Conservation (phyloP, 2,888 invertebrate genomes). For the Mayetiola destructor region DNA sequence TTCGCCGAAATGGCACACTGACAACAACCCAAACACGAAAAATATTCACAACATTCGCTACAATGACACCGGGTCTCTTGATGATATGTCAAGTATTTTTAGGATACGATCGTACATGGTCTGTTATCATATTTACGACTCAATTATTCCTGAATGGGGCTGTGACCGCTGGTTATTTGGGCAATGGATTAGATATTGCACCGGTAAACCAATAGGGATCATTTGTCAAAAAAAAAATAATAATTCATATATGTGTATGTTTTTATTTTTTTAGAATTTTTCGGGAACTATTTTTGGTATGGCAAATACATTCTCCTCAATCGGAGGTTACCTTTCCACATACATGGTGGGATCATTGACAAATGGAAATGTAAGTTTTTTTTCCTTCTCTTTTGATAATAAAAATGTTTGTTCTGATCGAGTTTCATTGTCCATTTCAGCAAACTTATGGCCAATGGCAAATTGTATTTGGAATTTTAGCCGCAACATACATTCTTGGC, state of each 20-base stretch:
- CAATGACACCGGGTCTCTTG: constrained; percentile 49
- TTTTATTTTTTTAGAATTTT: too few relatives aligned
- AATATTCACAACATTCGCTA: constrained; percentile 49
- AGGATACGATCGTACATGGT: constrained; percentile 53
- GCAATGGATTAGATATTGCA: constrained; percentile 75
- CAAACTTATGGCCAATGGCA: constrained; percentile 55
- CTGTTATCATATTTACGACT: constrained; percentile 62
- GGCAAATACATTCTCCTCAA: constrained; percentile 72
- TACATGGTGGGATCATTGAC: constrained; percentile 68
- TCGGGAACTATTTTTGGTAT: constrained; percentile 78
- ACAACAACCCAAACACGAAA: constrained; percentile 62
- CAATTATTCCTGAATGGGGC: constrained; percentile 74
- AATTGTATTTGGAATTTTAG: constrained; percentile 67
- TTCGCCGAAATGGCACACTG: constrained; percentile 49
- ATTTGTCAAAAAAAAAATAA: too few relatives aligned
- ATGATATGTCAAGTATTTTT: constrained; percentile 60
- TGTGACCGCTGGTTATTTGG: constrained; percentile 71
- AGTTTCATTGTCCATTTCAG: constrained; percentile 9
- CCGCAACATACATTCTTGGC: constrained; percentile 52
- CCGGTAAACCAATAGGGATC: too few relatives aligned
- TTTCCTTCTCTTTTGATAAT: too few relatives aligned
- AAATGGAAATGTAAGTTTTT: constrained; percentile 46
- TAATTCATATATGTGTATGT: too few relatives aligned
- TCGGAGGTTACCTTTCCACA: constrained; percentile 69
- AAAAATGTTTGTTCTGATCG: too few relatives aligned